phyloP scores from a whole-genome alignment of 2,797 vertebrate genomes.

The Echeneis naucrates region DNA sequence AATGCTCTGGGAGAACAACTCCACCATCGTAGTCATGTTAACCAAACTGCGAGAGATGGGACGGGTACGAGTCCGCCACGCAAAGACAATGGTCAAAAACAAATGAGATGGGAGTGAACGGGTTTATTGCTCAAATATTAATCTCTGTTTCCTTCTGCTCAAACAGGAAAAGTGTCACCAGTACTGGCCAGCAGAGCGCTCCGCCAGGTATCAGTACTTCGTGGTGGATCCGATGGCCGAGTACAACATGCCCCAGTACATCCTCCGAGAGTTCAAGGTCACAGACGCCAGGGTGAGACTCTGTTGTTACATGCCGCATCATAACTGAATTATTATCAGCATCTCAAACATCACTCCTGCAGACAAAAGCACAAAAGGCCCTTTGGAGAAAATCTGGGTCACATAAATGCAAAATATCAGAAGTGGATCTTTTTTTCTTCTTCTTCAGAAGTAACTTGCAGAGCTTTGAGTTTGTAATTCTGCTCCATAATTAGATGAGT shows the following conservation, averaged over 20 bases:
- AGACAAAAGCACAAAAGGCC: neutral
- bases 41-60: slow-evolving; percentile 98
- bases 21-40: slow-evolving; percentile 98
- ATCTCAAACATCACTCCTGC: neutral
- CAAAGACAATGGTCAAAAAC: neutral
- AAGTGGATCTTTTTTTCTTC: neutral
- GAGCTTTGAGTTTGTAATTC: slow-evolving; percentile 18
- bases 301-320: too few species aligned
- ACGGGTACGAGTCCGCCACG: slow-evolving; percentile 82
- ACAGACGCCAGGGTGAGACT: slow-evolving; percentile 94
- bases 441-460: slow-evolving; percentile 17
- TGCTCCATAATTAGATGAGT: slow-evolving; percentile 8
- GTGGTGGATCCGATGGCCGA: slow-evolving; percentile 98
- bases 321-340: slow-evolving; percentile 6
- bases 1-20: slow-evolving; percentile 99
- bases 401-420: slow-evolving; percentile 19
- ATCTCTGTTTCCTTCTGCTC: neutral
- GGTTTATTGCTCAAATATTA: neutral
- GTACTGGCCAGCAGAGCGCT: slow-evolving; percentile 97
- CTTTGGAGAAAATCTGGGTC: slow-evolving; percentile 28
- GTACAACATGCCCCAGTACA: slow-evolving; percentile 99
- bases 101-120: neutral
- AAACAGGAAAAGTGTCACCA: slow-evolving; percentile 97
- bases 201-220: slow-evolving; percentile 97
- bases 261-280: slow-evolving; percentile 98